Conservation (phyloP, 2,113 vertebrate species). For the Peromyscus polionotus region DNA sequence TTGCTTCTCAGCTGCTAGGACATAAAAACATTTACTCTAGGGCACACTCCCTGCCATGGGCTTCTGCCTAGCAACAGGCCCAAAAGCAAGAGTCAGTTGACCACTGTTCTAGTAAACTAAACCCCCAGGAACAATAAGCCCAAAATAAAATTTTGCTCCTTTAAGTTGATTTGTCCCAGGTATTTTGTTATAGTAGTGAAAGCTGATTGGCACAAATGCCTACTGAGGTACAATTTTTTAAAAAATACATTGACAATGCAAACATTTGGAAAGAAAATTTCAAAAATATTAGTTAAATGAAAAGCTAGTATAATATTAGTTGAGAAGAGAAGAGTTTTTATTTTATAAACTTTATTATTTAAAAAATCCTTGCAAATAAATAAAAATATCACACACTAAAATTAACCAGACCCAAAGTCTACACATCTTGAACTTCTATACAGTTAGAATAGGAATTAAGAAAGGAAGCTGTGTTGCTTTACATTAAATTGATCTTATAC, state of each 20-base stretch:
- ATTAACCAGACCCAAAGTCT: background rate
- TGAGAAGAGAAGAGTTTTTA: background rate
- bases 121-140: background rate
- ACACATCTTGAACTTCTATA: background rate
- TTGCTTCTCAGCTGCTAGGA: background rate
- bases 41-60: background rate
- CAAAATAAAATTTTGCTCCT: background rate
- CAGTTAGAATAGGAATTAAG: background rate
- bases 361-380: background rate
- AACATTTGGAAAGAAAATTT: background rate
- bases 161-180: background rate
- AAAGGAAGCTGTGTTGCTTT: background rate
- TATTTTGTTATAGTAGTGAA: background rate
- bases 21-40: background rate
- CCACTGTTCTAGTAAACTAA: background rate
- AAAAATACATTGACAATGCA: constrained; percentile 13
- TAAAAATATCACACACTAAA: background rate
- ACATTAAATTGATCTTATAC: background rate
- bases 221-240: background rate
- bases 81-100: background rate
- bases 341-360: background rate
- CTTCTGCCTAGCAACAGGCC: background rate
- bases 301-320: background rate
- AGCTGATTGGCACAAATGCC: background rate
- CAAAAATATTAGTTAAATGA: background rate